phyloP scores from a whole-genome alignment of 2,797 vertebrate species.

The Falco concolor region DNA sequence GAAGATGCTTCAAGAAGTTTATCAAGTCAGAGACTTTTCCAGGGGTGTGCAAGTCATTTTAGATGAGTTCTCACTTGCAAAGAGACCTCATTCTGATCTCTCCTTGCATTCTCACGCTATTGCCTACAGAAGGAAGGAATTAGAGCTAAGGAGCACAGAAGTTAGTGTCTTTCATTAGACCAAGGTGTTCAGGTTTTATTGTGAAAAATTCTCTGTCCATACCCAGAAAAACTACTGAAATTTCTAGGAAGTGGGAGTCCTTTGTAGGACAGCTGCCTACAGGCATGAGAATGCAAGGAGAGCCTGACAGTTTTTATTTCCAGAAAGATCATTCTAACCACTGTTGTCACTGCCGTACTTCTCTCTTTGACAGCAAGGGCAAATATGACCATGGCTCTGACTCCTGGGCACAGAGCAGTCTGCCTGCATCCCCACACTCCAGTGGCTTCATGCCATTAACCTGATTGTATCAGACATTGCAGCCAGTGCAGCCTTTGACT shows the following conservation, averaged over 20 bases:
- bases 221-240: not conserved
- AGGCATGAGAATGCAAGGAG: not conserved
- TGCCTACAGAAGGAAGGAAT: not conserved
- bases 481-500: conserved; percentile 1
- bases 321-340: conserved; percentile 1
- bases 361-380: conserved; percentile 44
- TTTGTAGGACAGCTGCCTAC: not conserved
- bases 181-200: not conserved
- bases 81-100: not conserved
- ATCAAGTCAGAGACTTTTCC: not conserved
- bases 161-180: not conserved
- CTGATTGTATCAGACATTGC: conserved; percentile 29
- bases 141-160: not conserved
- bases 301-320: conserved; percentile 35
- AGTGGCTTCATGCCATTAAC: conserved; percentile 16
- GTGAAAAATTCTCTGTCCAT: not conserved
- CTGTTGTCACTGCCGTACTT: conserved; percentile 6
- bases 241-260: not conserved
- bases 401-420: conserved; percentile 40
- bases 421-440: conserved; percentile 23
- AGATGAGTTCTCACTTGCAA: not conserved
- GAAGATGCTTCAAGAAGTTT: not conserved
- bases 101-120: not conserved
- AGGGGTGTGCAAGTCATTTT: not conserved
- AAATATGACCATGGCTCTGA: not conserved